Evolutionary conservation across 2,888 invertebrate genomes (phyloP), one percentile per base, ranked within the genome.

Genomic region (Heterodera filipjevi): DNA sequence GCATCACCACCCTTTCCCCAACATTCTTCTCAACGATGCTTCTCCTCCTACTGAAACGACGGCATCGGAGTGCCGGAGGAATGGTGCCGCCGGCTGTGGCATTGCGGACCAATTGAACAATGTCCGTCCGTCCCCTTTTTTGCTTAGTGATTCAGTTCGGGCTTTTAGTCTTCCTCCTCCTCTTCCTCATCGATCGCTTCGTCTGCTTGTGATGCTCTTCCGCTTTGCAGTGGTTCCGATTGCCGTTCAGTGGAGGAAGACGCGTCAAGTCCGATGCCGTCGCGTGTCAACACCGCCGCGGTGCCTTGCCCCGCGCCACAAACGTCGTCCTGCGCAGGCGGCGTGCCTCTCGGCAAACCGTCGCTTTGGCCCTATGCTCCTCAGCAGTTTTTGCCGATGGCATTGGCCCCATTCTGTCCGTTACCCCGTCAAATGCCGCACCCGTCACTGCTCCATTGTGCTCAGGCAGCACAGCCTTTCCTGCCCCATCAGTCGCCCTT

Each of bases 1-100:
- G 10, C 33, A 68, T 66, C 53, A 74, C 78, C 74, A 75, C 81
- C 30, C 81, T 82, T 33, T 79, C 84, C 59, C 68, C 68, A 68
- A 35, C 68, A 68, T 68, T 5, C 22, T 32, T 16, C 68, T 68
- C 33, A 68, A 68, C 68, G 68, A 68, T 32, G 68, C 68, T 22
- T 68, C 68, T 5, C 68, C 66, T 19, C 30, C 68, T 19, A 68
- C 22, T 33, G 14, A n/a, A 68, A 10, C 5, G 33, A 33, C 33
- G 19, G 32, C 68, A 39, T 39, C 39, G 12, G 33, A 5, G 33
- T 49, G 49, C 49, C 49, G 49, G 3, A 16, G 8, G 19, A 14
- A 16, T 19, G 16, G 49, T 49, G 49, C 49, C 49, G 39, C 66
- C 32, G 33, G 30, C 6, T 19, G 35, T 32, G 68, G 33, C 68